phyloP scores from a whole-genome alignment of 1,140 invertebrate genomes.

The Hyles vespertilio region DNA sequence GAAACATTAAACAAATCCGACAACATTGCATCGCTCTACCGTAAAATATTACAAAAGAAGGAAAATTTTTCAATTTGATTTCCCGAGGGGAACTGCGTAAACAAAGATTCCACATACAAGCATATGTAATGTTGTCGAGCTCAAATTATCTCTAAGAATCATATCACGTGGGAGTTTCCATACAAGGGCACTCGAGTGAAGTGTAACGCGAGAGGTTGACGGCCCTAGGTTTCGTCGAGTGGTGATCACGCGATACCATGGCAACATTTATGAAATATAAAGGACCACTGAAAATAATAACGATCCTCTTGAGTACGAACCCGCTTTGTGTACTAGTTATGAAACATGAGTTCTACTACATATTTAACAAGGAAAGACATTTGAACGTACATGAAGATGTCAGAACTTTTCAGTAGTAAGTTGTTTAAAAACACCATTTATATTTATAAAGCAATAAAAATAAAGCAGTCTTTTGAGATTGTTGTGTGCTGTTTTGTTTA shows the following conservation, averaged over 20 bases:
- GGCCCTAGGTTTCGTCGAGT: conserved; percentile 26
- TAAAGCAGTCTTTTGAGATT: too few relatives aligned
- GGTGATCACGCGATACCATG: conserved; percentile 15
- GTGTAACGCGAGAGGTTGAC: conserved; percentile 27
- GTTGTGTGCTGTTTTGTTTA: background rate
- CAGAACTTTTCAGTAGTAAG: too few relatives aligned
- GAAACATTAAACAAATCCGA: too few relatives aligned
- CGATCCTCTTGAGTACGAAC: background rate
- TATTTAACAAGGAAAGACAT: background rate
- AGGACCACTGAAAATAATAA: conserved; percentile 4
- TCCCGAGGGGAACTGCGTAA: conserved; percentile 3
- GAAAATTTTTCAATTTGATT: background rate
- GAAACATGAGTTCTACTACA: background rate
- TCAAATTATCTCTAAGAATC: conserved; percentile 34
- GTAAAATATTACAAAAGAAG: background rate
- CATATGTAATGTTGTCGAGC: conserved; percentile 30
- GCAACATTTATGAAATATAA: conserved; percentile 15
- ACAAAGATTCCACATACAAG: background rate
- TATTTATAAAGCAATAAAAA: too few relatives aligned
- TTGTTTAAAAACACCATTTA: too few relatives aligned
- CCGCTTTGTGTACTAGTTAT: background rate
- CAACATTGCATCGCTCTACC: background rate
- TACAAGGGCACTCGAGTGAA: conserved; percentile 34
- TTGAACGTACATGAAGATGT: too few relatives aligned
- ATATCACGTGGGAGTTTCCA: conserved; percentile 34